phyloP scores from a whole-genome alignment of 2,797 vertebrate species.

The Spinibarbus caldwelli region DNA sequence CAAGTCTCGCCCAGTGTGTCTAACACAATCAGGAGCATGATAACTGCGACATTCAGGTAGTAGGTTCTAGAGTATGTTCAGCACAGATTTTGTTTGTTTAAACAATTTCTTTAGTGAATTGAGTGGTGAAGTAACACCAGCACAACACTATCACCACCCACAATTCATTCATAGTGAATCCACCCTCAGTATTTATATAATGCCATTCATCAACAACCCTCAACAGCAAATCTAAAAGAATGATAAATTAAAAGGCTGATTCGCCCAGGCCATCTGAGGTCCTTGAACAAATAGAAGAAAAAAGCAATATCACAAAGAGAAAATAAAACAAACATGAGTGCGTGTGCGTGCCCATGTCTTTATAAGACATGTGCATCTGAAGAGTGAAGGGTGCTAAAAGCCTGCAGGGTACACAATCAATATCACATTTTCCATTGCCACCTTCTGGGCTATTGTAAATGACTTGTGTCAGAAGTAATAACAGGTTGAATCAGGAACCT shows the following conservation, averaged over 20 bases:
- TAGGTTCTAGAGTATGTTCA: slow-evolving; percentile 1
- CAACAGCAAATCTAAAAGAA: slow-evolving; percentile 21
- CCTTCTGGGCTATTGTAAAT: slow-evolving; percentile 87
- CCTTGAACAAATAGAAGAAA: slow-evolving; percentile 47
- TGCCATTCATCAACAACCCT: background rate
- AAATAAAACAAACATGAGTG: slow-evolving; percentile 63
- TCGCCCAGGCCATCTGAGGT: slow-evolving; percentile 15
- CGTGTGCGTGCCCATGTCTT: slow-evolving; percentile 24
- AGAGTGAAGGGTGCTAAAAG: slow-evolving; percentile 78
- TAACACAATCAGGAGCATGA: slow-evolving; percentile 24
- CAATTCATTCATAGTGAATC: background rate
- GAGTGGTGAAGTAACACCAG: background rate
- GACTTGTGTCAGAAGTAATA: slow-evolving; percentile 90
- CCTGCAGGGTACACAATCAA: slow-evolving; percentile 85
- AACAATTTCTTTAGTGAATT: background rate
- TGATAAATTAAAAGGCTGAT: background rate
- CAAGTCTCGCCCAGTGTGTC: slow-evolving; percentile 23
- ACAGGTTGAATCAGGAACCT: slow-evolving; percentile 86
- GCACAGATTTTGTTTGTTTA: background rate
- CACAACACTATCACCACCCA: background rate
- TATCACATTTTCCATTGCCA: slow-evolving; percentile 88
- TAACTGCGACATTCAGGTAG: background rate
- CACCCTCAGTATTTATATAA: slow-evolving; percentile 1
- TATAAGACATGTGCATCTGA: slow-evolving; percentile 72
- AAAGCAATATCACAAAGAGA: slow-evolving; percentile 49